phyloP scores from a whole-genome alignment of 2,113 vertebrate species.

The Varanus salvator region DNA sequence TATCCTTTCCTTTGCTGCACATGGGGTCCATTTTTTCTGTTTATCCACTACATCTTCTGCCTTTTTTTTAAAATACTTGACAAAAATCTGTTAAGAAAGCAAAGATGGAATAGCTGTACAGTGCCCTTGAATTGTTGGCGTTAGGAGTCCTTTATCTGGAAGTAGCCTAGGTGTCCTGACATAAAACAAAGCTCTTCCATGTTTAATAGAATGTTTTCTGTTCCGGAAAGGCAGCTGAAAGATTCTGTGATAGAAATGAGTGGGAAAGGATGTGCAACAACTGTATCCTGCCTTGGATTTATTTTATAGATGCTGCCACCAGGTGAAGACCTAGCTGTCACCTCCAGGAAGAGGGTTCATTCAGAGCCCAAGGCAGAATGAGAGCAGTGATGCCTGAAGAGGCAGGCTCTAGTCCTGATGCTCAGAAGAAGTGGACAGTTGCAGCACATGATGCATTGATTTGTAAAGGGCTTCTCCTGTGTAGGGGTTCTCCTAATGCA shows the following conservation, averaged over 20 bases:
- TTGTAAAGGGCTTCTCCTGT: no score
- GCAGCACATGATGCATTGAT: no score
- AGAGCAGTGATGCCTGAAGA: no score
- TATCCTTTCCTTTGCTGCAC: not conserved
- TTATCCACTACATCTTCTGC: not conserved
- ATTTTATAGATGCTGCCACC: not conserved
- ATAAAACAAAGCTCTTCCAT: not conserved
- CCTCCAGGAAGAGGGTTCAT: not conserved
- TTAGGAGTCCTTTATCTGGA: no score
- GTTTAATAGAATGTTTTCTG: no score
- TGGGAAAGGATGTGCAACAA: not conserved
- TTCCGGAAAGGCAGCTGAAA: not conserved
- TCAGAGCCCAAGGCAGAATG: no score
- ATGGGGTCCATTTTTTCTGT: not conserved
- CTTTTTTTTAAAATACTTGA: no score
- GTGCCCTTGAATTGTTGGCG: no score
- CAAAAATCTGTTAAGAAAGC: not conserved
- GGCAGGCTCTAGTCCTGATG: no score
- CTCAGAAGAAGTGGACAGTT: no score
- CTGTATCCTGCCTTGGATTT: not conserved
- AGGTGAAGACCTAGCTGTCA: not conserved
- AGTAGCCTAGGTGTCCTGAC: not conserved
- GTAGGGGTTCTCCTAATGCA: no score
- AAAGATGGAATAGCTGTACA: not conserved
- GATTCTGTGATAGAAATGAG: not conserved